These are phyloP conservation scores for Temnothorax curvispinosus DNA, from an alignment of 1,140 invertebrate species.

Conservation along the genomic window DNA sequence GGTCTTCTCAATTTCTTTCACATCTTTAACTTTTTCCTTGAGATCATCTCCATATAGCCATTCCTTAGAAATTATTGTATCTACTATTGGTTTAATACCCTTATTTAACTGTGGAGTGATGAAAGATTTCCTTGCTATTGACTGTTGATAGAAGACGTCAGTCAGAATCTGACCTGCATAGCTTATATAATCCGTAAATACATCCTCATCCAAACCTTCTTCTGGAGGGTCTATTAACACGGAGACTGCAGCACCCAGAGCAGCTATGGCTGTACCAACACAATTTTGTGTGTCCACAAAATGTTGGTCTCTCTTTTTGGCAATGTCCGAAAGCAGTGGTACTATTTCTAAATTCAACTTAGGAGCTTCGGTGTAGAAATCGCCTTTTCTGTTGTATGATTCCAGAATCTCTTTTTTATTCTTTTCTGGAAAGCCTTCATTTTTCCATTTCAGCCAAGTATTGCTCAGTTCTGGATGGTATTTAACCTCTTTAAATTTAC, in stretches of 20 bases:
- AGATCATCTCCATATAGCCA: slow-evolving; percentile 28
- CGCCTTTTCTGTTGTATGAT: not conserved
- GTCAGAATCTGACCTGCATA: slow-evolving; percentile 8
- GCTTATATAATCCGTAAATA: not conserved
- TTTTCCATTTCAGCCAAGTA: not conserved
- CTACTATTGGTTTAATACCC: slow-evolving; percentile 23
- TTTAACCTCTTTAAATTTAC: not conserved
- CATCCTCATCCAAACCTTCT: not conserved
- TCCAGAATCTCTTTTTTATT: too few species aligned
- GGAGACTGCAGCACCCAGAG: not conserved
- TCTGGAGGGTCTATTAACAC: slow-evolving; percentile 47
- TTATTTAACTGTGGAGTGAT: slow-evolving; percentile 43
- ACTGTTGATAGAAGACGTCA: slow-evolving; percentile 40
- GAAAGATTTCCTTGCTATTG: not conserved
- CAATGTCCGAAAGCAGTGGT: not conserved
- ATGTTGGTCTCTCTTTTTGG: slow-evolving; percentile 66
- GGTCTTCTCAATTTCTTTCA: slow-evolving; percentile 31
- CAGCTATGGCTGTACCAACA: slow-evolving; percentile 28
- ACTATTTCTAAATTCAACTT: not conserved
- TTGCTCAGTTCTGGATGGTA: slow-evolving; percentile 1
- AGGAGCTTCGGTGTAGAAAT: not conserved
- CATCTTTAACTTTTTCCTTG: slow-evolving; percentile 20
- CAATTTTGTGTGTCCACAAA: slow-evolving; percentile 60
- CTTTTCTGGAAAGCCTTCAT: too few species aligned
- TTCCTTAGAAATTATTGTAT: not conserved